Conservation (phyloP, 2,113 vertebrate genomes). For the Chlorodrepanis virens region DNA sequence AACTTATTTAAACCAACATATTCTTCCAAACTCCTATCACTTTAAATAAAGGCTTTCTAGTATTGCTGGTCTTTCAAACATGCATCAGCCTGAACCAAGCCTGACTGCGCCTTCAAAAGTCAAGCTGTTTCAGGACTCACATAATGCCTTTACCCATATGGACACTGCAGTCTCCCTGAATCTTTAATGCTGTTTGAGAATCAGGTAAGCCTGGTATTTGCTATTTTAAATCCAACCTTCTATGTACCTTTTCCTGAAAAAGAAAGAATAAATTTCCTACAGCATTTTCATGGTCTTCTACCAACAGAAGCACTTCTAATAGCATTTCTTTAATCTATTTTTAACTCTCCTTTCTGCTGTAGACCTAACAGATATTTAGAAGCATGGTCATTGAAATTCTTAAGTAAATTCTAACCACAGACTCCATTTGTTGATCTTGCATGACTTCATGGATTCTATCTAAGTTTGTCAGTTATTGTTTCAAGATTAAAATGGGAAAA, state of each 20-base stretch:
- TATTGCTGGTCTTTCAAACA: neutral
- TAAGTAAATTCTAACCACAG: neutral
- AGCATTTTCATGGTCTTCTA: neutral
- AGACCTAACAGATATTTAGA: neutral
- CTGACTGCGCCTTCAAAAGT: neutral
- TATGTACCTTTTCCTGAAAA: neutral
- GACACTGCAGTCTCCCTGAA: neutral
- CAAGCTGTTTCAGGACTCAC: neutral
- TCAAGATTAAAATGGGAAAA: slow-evolving; percentile 2
- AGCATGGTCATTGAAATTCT: neutral
- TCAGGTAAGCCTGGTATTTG: neutral
- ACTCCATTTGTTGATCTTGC: neutral
- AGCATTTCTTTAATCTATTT: neutral
- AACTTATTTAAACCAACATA: neutral
- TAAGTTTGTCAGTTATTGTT: neutral
- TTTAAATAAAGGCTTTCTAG: neutral
- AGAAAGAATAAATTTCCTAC: neutral
- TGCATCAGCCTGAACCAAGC: neutral
- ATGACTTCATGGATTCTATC: neutral
- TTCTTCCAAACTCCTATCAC: neutral
- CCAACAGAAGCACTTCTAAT: neutral
- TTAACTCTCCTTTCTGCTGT: neutral
- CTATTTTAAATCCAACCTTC: neutral
- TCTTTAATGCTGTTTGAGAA: neutral
- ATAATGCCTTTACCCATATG: rapidly evolving